phyloP scores from a whole-genome alignment of 2,888 invertebrate species.

The Gerosis bhagava region DNA sequence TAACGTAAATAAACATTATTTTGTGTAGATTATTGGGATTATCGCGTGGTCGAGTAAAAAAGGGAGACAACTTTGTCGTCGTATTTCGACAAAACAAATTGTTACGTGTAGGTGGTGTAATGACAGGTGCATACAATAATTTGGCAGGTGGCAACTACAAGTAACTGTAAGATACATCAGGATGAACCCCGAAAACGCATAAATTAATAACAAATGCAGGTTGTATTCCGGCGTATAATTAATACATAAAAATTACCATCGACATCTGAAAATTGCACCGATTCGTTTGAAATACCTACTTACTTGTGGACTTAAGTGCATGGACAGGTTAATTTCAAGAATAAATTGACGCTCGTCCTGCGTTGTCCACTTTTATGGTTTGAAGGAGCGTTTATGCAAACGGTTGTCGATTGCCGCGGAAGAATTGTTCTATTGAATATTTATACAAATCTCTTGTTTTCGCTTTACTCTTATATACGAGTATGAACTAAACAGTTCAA shows the following conservation, averaged over 20 bases:
- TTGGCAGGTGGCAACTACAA: constrained; percentile 31
- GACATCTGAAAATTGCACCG: constrained; percentile 49
- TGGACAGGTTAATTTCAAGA: constrained; percentile 77
- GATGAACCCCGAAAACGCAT: constrained; percentile 28
- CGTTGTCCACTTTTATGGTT: constrained; percentile 56
- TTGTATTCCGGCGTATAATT: constrained; percentile 35
- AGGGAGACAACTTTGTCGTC: constrained; percentile 13
- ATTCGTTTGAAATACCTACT: constrained; percentile 51
- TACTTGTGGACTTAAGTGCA: constrained; percentile 58
- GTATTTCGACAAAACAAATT: constrained; percentile 11
- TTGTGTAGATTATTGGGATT: too few species aligned
- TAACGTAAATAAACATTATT: too few species aligned
- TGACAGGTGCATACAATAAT: constrained; percentile 21
- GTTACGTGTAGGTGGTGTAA: background rate
- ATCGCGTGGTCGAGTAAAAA: too few species aligned
- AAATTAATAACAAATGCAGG: constrained; percentile 33
- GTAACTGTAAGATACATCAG: constrained; percentile 28
- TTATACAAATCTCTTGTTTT: constrained; percentile 1
- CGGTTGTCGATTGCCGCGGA: constrained; percentile 1
- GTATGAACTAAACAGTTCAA: too few species aligned
- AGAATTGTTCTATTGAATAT: constrained; percentile 3
- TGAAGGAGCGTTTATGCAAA: constrained; percentile 31
- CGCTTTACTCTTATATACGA: too few species aligned
- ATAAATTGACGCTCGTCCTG: constrained; percentile 67
- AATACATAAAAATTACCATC: constrained; percentile 45